These are phyloP conservation scores for Squalus acanthias DNA, from an alignment of 2,797 vertebrate genomes.

Conservation along the genomic window DNA sequence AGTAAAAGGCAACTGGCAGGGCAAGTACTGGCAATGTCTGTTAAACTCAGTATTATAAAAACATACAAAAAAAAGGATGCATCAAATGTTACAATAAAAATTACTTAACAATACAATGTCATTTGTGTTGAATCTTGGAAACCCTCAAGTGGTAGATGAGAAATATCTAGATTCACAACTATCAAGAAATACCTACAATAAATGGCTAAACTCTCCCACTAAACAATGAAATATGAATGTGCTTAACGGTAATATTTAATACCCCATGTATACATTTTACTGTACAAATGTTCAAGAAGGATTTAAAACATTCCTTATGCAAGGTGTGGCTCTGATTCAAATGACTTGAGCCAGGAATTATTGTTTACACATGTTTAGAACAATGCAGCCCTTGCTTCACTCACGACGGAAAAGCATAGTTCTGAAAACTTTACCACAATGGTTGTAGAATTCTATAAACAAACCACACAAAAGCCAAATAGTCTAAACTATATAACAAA, in stretches of 20 bases:
- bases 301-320: slow-evolving; percentile 29
- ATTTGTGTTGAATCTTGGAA: slow-evolving; percentile 21
- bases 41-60: slow-evolving; percentile 35
- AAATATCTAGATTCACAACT: slow-evolving; percentile 35
- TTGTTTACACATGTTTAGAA: slow-evolving; percentile 29
- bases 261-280: slow-evolving; percentile 29
- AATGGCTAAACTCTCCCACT: slow-evolving; percentile 4
- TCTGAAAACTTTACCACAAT: slow-evolving; percentile 29
- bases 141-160: slow-evolving; percentile 18
- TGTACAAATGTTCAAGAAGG: slow-evolving; percentile 22
- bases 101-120: slow-evolving; percentile 25
- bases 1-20: slow-evolving; percentile 35
- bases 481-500: slow-evolving; percentile 34
- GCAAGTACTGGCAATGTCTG: slow-evolving; percentile 34
- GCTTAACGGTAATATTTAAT: slow-evolving; percentile 31
- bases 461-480: slow-evolving; percentile 37
- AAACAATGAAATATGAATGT: slow-evolving; percentile 25
- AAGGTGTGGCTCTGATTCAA: slow-evolving; percentile 11
- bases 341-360: slow-evolving; percentile 27
- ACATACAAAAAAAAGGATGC: slow-evolving; percentile 30
- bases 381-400: slow-evolving; percentile 37
- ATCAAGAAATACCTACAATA: slow-evolving; percentile 30
- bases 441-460: slow-evolving; percentile 31
- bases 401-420: slow-evolving; percentile 25
- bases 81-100: slow-evolving; percentile 37